Conservation (phyloP, 2,113 vertebrate genomes). For the Nothobranchius furzeri region DNA sequence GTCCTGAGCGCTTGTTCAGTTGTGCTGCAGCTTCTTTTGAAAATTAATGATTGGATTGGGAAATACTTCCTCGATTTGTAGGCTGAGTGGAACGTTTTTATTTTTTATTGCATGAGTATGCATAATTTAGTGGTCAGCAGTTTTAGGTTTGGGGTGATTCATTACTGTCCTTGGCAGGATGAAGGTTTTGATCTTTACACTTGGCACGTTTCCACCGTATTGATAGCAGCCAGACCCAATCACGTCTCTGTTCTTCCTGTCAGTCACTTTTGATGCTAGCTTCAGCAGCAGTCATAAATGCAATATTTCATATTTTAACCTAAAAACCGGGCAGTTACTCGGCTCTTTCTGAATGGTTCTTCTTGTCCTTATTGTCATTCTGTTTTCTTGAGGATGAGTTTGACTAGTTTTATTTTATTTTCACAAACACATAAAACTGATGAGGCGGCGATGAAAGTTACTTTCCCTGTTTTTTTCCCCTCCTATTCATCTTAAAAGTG, state of each 20-base stretch:
- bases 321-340: no score
- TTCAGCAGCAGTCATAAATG: slow-evolving; percentile 16
- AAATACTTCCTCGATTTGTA: slow-evolving; percentile 76
- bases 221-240: slow-evolving; percentile 49
- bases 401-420: no score
- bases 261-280: slow-evolving; percentile 11
- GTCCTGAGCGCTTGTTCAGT: slow-evolving; percentile 62
- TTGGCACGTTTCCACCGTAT: slow-evolving; percentile 57
- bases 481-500: slow-evolving; percentile 50
- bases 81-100: slow-evolving; percentile 63
- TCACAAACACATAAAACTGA: no score
- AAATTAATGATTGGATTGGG: slow-evolving; percentile 76
- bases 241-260: slow-evolving; percentile 15
- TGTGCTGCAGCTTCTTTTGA: slow-evolving; percentile 76
- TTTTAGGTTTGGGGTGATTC: slow-evolving; percentile 66
- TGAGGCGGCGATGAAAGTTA: slow-evolving; percentile 29
- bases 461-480: slow-evolving; percentile 45
- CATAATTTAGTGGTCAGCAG: slow-evolving; percentile 80
- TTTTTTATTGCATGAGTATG: slow-evolving; percentile 74
- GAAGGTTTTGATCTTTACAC: slow-evolving; percentile 49
- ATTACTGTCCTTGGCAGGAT: slow-evolving; percentile 66
- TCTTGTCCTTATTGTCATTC: no score
- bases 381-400: no score
- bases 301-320: no score
- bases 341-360: no score